Percentiles rank a stretch among this genome's conserved stretches.
phyloP scores from a whole-genome alignment of 1,140 invertebrate genomes.

The Dufourea novaeangliae region DNA sequence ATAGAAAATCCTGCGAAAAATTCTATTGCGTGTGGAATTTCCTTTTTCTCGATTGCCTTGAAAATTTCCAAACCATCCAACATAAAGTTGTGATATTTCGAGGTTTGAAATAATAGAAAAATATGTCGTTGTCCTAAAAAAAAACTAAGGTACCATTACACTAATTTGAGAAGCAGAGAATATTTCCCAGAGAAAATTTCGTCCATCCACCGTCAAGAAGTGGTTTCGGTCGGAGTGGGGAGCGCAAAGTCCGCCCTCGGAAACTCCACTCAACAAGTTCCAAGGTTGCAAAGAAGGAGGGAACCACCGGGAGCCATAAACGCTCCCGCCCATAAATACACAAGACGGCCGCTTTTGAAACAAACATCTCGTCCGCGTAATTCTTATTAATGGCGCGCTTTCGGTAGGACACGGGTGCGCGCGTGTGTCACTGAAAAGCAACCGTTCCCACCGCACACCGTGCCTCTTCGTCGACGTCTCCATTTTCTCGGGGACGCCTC shows the following conservation, averaged over 20 bases:
- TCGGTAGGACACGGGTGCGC: not conserved
- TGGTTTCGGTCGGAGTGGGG: not conserved
- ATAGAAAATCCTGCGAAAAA: too few species aligned
- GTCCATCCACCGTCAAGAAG: not conserved
- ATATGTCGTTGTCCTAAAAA: too few species aligned
- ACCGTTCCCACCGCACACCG: not conserved
- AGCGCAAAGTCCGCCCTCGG: not conserved
- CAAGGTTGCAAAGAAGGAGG: not conserved
- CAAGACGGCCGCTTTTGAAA: slow-evolving; percentile 1
- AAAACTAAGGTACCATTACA: not conserved
- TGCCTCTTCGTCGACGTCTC: slow-evolving; percentile 5
- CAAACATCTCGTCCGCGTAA: slow-evolving; percentile 34
- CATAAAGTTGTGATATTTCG: too few species aligned
- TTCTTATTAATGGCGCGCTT: slow-evolving; percentile 16
- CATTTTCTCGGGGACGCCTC: too few species aligned
- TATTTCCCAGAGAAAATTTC: too few species aligned
- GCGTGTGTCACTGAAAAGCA: not conserved
- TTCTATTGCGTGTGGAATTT: too few species aligned
- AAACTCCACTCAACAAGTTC: not conserved
- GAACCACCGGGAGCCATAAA: not conserved
- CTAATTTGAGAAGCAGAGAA: not conserved
- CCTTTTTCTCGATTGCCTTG: too few species aligned
- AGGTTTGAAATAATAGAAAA: too few species aligned
- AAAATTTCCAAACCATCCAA: too few species aligned
- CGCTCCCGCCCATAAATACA: slow-evolving; percentile 4